Percentiles rank a stretch among this genome's conserved stretches.
Evolutionary conservation across 2,888 invertebrate genomes (phyloP).

Genomic region (Bellardia bayeri): DNA sequence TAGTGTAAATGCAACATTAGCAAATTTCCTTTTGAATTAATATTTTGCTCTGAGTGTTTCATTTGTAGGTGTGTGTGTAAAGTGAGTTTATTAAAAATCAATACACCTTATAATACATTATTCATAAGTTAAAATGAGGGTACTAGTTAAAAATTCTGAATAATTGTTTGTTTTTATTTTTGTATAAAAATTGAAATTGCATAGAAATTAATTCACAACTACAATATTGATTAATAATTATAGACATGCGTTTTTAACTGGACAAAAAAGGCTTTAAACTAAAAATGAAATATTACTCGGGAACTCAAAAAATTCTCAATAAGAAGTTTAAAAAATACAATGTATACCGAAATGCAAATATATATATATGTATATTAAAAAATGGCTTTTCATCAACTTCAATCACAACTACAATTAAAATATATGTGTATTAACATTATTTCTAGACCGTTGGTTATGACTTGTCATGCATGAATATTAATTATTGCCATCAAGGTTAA

Average conservation of each 20-base stretch:
- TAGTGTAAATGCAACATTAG: too few species aligned
- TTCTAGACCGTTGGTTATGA: background rate
- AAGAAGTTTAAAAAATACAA: background rate
- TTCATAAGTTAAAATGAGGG: constrained; percentile 36
- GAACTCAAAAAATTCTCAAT: too few species aligned
- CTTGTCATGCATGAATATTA: background rate
- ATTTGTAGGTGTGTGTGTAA: constrained; percentile 17
- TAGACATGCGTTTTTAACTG: background rate
- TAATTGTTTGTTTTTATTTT: constrained; percentile 1
- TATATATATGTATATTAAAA: too few species aligned
- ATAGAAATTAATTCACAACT: background rate
- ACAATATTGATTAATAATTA: background rate
- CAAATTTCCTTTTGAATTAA: background rate
- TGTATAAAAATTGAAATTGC: background rate
- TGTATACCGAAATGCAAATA: background rate
- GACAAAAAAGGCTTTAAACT: background rate
- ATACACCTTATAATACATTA: constrained; percentile 26
- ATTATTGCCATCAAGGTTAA: background rate
- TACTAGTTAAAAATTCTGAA: background rate
- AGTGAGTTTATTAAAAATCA: constrained; percentile 33
- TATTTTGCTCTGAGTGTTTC: constrained; percentile 4
- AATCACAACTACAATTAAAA: background rate
- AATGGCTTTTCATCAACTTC: too few species aligned
- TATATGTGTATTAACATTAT: background rate
- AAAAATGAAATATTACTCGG: too few species aligned